Evolutionary conservation across 2,797 vertebrate genomes (phyloP).

Genomic region (Perodicticus potto): DNA sequence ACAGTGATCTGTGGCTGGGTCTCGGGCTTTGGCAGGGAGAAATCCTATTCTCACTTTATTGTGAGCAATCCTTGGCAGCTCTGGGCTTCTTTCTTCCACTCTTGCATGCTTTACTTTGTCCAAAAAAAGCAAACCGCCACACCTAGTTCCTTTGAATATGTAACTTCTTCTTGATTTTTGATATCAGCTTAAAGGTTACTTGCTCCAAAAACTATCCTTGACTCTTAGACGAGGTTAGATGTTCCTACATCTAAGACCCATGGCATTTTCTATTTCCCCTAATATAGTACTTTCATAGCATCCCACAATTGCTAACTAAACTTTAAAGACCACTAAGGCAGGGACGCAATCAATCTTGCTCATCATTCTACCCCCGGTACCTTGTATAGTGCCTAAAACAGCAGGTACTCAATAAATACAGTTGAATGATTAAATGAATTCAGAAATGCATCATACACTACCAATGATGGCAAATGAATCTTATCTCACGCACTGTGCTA

Average conservation of each 20-base stretch:
- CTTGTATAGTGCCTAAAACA: not conserved
- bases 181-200: slow-evolving; percentile 44
- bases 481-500: not conserved
- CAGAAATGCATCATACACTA: not conserved
- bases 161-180: slow-evolving; percentile 53
- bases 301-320: slow-evolving; percentile 12
- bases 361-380: not conserved
- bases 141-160: slow-evolving; percentile 15
- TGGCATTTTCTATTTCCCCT: not conserved
- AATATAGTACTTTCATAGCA: slow-evolving; percentile 21
- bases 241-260: slow-evolving; percentile 15
- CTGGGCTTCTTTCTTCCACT: slow-evolving; percentile 40
- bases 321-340: slow-evolving; percentile 17
- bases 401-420: slow-evolving; percentile 29
- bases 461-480: not conserved
- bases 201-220: not conserved
- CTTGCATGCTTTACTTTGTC: slow-evolving; percentile 35
- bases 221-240: slow-evolving; percentile 14
- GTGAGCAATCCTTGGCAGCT: slow-evolving; percentile 21
- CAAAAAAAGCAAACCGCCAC: slow-evolving; percentile 54
- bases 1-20: not conserved
- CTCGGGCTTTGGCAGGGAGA: slow-evolving; percentile 13
- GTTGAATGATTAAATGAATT: not conserved
- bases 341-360: not conserved
- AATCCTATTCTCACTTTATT: slow-evolving; percentile 36